These are phyloP conservation scores for Xestia ashworthii DNA, from an alignment of 2,888 invertebrate species.

Conservation along the genomic window DNA sequence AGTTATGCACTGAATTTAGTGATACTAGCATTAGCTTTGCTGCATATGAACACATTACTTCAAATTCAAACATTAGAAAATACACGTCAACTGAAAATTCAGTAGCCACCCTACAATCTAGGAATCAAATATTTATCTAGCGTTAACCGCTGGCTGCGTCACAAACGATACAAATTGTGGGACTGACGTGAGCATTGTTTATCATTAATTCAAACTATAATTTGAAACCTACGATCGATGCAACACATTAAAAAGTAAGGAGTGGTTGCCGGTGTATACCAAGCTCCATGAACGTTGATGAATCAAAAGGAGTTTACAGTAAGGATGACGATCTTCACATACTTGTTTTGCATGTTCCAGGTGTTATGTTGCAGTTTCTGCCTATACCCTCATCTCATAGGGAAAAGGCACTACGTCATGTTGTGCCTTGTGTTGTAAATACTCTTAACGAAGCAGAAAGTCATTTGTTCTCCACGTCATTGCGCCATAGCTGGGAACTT, in stretches of 20 bases:
- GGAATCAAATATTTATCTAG: conserved; percentile 12
- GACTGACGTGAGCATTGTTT: neutral
- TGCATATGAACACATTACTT: neutral
- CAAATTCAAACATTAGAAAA: neutral
- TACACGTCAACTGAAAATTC: neutral
- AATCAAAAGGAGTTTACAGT: neutral
- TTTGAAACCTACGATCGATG: neutral
- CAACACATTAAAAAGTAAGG: neutral
- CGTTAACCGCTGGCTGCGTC: neutral
- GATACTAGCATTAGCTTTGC: neutral
- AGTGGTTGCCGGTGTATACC: neutral
- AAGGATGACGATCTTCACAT: neutral
- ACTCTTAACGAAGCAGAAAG: too few species aligned
- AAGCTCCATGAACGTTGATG: neutral
- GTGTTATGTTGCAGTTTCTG: neutral
- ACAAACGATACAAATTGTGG: neutral
- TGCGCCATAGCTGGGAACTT: too few species aligned
- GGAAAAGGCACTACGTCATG: neutral
- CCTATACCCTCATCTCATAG: neutral
- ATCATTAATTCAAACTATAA: conserved; percentile 3
- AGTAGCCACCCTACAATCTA: neutral
- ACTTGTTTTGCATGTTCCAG: neutral
- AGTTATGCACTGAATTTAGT: neutral
- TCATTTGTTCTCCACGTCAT: too few species aligned
- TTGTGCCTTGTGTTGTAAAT: neutral